A percentile compares a stretch with the other conserved stretches of the same genome.
Conservation (phyloP, 2,113 vertebrate genomes). For the Illadopsis cleaveri region DNA sequence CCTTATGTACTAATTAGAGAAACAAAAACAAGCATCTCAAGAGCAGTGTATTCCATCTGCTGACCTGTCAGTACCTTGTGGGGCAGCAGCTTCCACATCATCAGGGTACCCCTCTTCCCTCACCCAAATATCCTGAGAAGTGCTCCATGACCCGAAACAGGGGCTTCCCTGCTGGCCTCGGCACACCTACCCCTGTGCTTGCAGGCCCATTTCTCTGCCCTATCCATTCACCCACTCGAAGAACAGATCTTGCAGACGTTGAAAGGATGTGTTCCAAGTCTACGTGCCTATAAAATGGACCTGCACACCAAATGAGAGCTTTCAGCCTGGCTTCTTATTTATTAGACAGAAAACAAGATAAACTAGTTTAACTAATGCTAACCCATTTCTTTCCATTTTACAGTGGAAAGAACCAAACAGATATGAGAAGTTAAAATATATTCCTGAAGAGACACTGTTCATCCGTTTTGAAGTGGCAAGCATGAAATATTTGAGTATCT, state of each 20-base stretch:
- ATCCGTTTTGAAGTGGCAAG: slow-evolving; percentile 7
- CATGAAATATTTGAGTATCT: background rate
- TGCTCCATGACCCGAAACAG: rapidly evolving
- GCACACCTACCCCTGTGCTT: background rate
- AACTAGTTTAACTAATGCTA: background rate
- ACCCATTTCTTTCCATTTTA: slow-evolving; percentile 2
- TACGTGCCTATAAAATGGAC: background rate
- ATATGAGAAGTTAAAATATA: background rate
- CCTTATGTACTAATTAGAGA: background rate
- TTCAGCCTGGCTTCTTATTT: background rate
- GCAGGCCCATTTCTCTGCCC: background rate
- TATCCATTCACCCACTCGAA: rapidly evolving
- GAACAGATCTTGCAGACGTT: background rate
- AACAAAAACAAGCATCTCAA: slow-evolving; percentile 2
- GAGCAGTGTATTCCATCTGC: background rate
- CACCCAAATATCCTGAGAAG: background rate
- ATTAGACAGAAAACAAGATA: background rate
- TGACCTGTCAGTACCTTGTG: rapidly evolving
- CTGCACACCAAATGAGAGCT: background rate
- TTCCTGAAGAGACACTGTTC: background rate
- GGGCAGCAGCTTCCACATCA: background rate
- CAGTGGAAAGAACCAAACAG: background rate
- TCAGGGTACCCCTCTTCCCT: background rate
- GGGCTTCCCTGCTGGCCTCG: rapidly evolving
- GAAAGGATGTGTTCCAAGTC: background rate